Evolutionary conservation across 2,797 vertebrate species (phyloP), one percentile per base, ranked within the genome.

Genomic region (Pangasius macronema): DNA sequence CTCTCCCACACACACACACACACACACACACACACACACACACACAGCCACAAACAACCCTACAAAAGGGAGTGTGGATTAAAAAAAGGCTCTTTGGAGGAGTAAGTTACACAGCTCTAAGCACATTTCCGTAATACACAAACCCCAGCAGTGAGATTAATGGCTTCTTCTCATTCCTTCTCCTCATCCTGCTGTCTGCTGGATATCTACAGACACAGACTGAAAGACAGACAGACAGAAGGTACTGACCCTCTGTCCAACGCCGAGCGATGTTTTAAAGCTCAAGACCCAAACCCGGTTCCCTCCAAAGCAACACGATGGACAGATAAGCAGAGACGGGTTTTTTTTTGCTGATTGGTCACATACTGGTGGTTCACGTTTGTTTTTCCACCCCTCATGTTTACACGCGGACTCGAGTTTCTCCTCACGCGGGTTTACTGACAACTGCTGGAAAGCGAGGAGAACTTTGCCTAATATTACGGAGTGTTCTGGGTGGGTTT

Each of bases 21-120:
- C 80, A 63, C 67, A 53, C n/a, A 84, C 81, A 61, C 18, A 4
- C 59, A 16, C 80, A 63, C 67, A 53, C 68, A 84, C 81, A 77
- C 24, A 6, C 59, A n/a, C 79, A 36, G 33, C 49, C 33, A 51
- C 85, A 33, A 20, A 24, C 20, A 27, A 39, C 49, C 81, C 61
- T 49, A 82, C 81, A 51, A 82, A 24, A 51, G 33, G 59, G 73
- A 86, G 75, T 82, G 53, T 36, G 79, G 82, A 80, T 85, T 79
- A 87, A 88, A 76, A 85, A 75, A 84, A 72, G 83, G 20, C 49
- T 83, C 42, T 68, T 36, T 9, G 14, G 36, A 22, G 9, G 14
- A 72, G 61, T 22, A 80, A 57, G 80, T 68, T 42, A 83, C 57
- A n/a, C 59, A n/a, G 24, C 57, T 46, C 24, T 42, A 82, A 82